Percentiles rank a stretch among this genome's conserved stretches.
These are phyloP conservation scores for Spheniscus humboldti DNA, from an alignment of 2,797 vertebrate genomes.

Conservation along the genomic window DNA sequence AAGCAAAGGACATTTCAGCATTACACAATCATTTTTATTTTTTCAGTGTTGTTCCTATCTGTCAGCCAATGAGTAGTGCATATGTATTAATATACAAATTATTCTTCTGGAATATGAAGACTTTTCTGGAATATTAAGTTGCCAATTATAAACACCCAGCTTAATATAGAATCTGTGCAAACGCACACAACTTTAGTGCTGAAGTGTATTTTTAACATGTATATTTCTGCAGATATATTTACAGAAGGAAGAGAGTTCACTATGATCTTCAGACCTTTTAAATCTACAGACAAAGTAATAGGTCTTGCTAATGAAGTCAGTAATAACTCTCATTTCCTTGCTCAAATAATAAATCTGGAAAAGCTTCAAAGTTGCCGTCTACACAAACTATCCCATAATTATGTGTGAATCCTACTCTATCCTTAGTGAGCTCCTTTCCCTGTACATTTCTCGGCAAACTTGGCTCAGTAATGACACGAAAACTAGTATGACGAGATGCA, in stretches of 20 bases:
- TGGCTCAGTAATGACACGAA: not conserved
- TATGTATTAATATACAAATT: constrained; percentile 22
- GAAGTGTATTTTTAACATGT: not conserved
- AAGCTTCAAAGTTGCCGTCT: not conserved
- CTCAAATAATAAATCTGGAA: not conserved
- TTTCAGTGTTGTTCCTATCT: not conserved
- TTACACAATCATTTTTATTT: not conserved
- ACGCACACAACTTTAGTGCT: not conserved
- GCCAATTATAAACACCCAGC: not conserved
- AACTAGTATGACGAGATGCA: not conserved
- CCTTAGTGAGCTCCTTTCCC: not conserved
- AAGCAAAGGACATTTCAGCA: constrained; percentile 7
- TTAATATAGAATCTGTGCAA: not conserved
- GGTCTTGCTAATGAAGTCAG: not conserved
- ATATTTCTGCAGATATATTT: not conserved
- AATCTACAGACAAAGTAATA: not conserved
- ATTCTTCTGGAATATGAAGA: constrained; percentile 30
- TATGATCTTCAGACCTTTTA: not conserved
- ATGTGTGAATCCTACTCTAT: not conserved
- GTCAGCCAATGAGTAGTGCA: not conserved
- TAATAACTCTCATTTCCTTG: not conserved
- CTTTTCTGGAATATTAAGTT: not conserved
- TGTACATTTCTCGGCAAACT: not conserved
- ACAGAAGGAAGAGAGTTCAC: not conserved
- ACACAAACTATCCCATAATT: not conserved